Evolutionary conservation across 1,140 invertebrate species (phyloP).

Genomic region (Stegodyphus dumicola): DNA sequence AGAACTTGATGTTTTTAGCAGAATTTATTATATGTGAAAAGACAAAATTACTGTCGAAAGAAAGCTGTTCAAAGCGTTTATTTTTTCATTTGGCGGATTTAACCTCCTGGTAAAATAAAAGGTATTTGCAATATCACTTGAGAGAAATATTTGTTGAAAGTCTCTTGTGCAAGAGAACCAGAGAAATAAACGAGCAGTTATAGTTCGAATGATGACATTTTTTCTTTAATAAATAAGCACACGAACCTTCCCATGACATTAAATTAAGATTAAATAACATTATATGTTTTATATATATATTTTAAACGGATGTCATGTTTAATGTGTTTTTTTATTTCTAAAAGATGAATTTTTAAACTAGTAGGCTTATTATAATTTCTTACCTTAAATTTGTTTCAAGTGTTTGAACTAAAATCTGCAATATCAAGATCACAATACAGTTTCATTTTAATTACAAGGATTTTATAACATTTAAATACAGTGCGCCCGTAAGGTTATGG

Average conservation of each 20-base stretch:
- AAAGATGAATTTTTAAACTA: not conserved
- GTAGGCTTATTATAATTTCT: not conserved
- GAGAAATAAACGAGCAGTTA: not conserved
- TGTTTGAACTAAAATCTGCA: too few relatives aligned
- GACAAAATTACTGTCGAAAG: too few relatives aligned
- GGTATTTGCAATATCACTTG: not conserved
- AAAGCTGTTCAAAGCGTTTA: not conserved
- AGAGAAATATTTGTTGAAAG: too few relatives aligned
- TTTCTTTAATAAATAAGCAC: not conserved
- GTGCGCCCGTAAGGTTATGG: too few relatives aligned
- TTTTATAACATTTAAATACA: too few relatives aligned
- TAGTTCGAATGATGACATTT: not conserved
- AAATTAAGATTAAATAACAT: not conserved
- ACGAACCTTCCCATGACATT: not conserved
- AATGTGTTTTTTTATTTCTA: too few relatives aligned
- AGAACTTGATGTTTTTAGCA: too few relatives aligned
- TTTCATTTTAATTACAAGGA: too few relatives aligned
- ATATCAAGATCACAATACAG: too few relatives aligned
- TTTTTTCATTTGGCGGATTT: not conserved
- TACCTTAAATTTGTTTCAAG: not conserved
- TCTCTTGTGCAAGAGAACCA: not conserved
- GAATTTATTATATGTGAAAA: too few relatives aligned
- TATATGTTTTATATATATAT: not conserved
- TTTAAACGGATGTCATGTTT: too few relatives aligned
- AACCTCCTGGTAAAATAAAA: not conserved